phyloP scores from a whole-genome alignment of 2,888 invertebrate genomes.

The Altica lythri region DNA sequence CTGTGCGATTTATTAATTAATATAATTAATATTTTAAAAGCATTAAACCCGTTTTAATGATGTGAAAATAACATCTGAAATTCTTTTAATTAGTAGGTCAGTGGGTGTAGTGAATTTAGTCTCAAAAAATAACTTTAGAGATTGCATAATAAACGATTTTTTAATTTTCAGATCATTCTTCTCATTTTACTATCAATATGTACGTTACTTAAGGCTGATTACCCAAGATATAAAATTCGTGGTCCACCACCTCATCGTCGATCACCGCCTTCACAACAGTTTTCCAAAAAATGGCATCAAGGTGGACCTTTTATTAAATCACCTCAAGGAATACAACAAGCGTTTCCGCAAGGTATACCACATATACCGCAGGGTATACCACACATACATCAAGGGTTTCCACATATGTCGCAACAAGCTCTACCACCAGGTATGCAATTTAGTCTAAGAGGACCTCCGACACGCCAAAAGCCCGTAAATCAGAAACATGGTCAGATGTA shows the following conservation, averaged over 20 bases:
- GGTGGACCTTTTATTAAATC: conserved; percentile 31
- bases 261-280: conserved; percentile 39
- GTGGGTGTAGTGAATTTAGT: too few relatives aligned
- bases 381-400: neutral
- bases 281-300: conserved; percentile 47
- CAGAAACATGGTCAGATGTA: conserved; percentile 16
- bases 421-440: conserved; percentile 1
- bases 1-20: too few relatives aligned
- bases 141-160: too few relatives aligned
- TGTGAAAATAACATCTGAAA: too few relatives aligned
- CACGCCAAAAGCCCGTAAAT: conserved; percentile 10
- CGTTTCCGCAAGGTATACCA: conserved; percentile 42
- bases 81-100: too few relatives aligned
- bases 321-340: conserved; percentile 36
- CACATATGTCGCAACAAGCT: too few relatives aligned
- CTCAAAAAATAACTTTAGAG: too few relatives aligned
- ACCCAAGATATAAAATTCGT: conserved; percentile 34
- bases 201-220: conserved; percentile 30
- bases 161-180: conserved; percentile 39
- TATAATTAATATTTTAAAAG: too few relatives aligned
- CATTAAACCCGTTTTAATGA: too few relatives aligned
- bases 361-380: conserved; percentile 29
- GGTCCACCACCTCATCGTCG: conserved; percentile 36
- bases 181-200: conserved; percentile 34
- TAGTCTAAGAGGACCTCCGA: conserved; percentile 8